These are phyloP conservation scores for Aldabrachelys gigantea DNA, from an alignment of 2,113 vertebrate genomes.

Conservation along the genomic window DNA sequence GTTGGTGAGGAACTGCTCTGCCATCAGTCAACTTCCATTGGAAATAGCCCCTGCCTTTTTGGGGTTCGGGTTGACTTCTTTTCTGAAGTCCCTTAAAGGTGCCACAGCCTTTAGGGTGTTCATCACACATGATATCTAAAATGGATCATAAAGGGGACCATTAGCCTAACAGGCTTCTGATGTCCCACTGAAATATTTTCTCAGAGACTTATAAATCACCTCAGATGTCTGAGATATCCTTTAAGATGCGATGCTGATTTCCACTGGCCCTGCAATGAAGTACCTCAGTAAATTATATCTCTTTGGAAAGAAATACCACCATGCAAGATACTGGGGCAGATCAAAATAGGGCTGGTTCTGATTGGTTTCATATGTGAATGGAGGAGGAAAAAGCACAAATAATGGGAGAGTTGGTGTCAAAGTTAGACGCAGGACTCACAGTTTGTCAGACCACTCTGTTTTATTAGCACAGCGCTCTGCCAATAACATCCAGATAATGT, in stretches of 20 bases:
- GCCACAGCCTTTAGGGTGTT: not conserved
- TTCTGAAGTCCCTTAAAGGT: not conserved
- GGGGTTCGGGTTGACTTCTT: not conserved
- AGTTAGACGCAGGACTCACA: no score
- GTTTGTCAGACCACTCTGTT: no score
- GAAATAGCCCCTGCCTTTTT: not conserved
- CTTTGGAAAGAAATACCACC: not conserved
- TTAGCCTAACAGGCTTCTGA: not conserved
- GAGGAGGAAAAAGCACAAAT: not conserved
- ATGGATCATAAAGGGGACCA: no score
- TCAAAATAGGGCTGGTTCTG: not conserved
- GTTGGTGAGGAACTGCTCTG: no score
- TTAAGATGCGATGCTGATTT: not conserved
- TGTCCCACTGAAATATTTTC: not conserved
- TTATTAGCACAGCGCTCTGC: no score
- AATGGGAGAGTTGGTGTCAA: not conserved
- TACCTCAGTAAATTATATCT: not conserved
- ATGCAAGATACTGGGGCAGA: not conserved
- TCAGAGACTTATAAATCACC: fast-evolving
- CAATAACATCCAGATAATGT: no score
- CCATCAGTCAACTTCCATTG: not conserved
- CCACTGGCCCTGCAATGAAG: not conserved
- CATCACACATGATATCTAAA: not conserved
- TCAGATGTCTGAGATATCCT: not conserved
- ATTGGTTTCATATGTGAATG: not conserved